Percentiles rank a stretch among this genome's conserved stretches.
Conservation (phyloP, 2,888 invertebrate genomes). For the Entomobrya multifasciata region DNA sequence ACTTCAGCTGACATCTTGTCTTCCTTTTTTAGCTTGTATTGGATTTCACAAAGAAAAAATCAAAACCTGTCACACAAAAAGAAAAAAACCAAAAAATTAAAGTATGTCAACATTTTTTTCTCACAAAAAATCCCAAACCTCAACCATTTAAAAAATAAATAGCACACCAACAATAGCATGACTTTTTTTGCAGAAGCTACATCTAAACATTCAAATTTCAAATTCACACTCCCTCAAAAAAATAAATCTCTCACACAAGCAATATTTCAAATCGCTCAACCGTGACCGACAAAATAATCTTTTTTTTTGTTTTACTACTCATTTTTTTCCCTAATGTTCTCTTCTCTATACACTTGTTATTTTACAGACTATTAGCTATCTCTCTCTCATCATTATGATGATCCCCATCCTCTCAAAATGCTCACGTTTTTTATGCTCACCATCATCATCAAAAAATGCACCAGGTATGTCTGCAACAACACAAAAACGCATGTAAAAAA, state of each 20-base stretch:
- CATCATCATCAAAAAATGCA: not conserved
- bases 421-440: conserved; percentile 25
- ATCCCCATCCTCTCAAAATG: not conserved
- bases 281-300: conserved; percentile 59
- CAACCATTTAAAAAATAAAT: no score
- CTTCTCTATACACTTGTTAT: not conserved
- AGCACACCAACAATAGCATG: conserved; percentile 24
- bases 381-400: not conserved
- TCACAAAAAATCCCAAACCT: conserved; percentile 33
- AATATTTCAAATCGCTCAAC: conserved; percentile 53
- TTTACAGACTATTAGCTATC: conserved; percentile 14
- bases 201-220: not conserved
- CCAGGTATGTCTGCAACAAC: conserved; percentile 6
- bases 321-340: not conserved
- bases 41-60: not conserved
- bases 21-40: not conserved
- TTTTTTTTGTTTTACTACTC: conserved; percentile 6
- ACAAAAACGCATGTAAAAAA: conserved; percentile 6
- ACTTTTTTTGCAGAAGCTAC: no score
- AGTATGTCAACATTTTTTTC: not conserved
- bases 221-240: conserved; percentile 12
- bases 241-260: conserved; percentile 26
- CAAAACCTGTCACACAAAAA: not conserved
- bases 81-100: conserved; percentile 2
- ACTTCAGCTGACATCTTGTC: conserved; percentile 75